A percentile compares a stretch with the other conserved stretches of the same genome.
Evolutionary conservation across 1,140 invertebrate species (phyloP).

Genomic region (Cydia fagiglandana): DNA sequence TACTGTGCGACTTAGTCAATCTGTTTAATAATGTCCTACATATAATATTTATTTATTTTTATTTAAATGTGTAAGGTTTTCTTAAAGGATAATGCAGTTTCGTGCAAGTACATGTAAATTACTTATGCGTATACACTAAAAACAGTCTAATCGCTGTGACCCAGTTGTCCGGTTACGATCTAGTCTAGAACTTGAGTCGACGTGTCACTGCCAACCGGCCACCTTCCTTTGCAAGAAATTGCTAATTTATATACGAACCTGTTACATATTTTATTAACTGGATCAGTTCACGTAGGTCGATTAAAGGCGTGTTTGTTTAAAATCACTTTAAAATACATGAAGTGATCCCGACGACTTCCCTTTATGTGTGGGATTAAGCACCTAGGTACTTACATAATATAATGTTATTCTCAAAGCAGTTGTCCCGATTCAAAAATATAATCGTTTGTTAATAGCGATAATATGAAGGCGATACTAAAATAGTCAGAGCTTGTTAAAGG

Average conservation of each 20-base stretch:
- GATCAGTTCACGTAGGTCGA: background rate
- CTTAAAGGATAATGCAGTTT: background rate
- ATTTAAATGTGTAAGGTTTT: background rate
- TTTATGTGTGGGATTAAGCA: no score
- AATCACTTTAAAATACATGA: no score
- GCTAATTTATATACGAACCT: conserved; percentile 14
- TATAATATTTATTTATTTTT: no score
- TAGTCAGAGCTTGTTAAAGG: no score
- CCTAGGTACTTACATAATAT: no score
- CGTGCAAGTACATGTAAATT: background rate
- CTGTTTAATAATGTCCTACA: no score
- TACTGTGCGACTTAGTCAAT: no score
- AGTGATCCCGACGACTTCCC: no score
- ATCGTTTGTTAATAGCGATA: no score
- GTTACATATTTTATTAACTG: conserved; percentile 1
- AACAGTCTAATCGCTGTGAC: conserved; percentile 23
- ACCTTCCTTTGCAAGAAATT: conserved; percentile 11
- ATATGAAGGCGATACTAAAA: no score
- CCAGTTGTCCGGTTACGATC: conserved; percentile 11
- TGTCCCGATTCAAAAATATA: no score
- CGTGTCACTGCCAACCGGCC: conserved; percentile 30
- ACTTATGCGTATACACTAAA: conserved; percentile 5
- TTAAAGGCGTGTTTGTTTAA: background rate
- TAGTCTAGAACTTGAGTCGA: conserved; percentile 25
- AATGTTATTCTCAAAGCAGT: no score